Percentiles rank a stretch among this genome's conserved stretches.
Evolutionary conservation across 2,888 invertebrate species (phyloP).

Genomic region (Himalopsyche tibetana): DNA sequence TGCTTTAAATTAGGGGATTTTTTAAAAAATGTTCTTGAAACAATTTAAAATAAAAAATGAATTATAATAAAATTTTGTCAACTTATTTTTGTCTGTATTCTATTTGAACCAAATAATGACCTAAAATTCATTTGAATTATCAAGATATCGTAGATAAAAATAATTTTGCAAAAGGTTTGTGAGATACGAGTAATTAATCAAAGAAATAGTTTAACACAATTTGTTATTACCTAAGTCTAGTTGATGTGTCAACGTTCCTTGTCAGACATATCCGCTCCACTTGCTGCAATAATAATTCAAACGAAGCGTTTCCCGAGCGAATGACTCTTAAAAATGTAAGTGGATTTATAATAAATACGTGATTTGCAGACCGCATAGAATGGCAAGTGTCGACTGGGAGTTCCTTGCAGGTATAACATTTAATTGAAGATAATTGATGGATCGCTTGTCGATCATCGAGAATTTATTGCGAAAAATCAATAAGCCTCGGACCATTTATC

Average conservation of each 20-base stretch:
- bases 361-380: not conserved
- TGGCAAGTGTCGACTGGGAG: conserved; percentile 1
- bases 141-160: too few relatives aligned
- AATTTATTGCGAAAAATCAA: not conserved
- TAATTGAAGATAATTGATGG: not conserved
- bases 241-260: not conserved
- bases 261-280: conserved; percentile 18
- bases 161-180: not conserved
- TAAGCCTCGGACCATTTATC: not conserved
- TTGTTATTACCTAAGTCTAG: not conserved
- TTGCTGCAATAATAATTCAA: conserved; percentile 3
- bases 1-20: too few relatives aligned
- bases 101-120: too few relatives aligned
- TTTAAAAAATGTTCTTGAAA: too few relatives aligned
- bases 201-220: not conserved
- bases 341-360: conserved; percentile 23
- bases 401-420: not conserved
- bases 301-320: conserved; percentile 3
- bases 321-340: not conserved
- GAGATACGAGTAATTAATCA: not conserved
- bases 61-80: too few relatives aligned
- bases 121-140: too few relatives aligned
- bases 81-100: too few relatives aligned
- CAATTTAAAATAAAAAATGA: too few relatives aligned
- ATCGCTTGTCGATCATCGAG: not conserved